Conservation (phyloP, 2,113 vertebrate species). For the Myrmecobius fasciatus region DNA sequence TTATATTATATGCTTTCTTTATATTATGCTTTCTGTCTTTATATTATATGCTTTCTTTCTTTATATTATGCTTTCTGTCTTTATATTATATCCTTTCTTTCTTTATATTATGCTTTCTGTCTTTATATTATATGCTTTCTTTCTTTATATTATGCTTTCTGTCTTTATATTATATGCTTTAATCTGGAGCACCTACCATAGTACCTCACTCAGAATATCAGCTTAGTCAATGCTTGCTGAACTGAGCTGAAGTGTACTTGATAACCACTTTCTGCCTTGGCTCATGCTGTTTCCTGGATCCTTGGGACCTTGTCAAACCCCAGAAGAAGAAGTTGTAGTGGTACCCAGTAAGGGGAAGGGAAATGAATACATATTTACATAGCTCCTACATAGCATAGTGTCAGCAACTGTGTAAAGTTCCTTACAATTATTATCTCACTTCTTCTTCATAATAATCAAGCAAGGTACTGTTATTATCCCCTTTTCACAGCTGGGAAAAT, state of each 20-base stretch:
- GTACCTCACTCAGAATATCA: background rate
- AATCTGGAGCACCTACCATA: background rate
- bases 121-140: too few relatives aligned
- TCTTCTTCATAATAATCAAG: background rate
- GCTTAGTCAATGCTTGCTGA: background rate
- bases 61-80: too few relatives aligned
- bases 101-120: background rate
- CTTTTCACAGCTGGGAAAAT: background rate
- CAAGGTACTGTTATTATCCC: background rate
- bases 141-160: too few relatives aligned
- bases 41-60: too few relatives aligned
- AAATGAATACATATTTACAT: background rate
- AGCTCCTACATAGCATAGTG: background rate
- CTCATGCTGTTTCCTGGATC: background rate
- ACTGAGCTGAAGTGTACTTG: constrained; percentile 3
- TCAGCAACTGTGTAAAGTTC: background rate
- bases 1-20: too few relatives aligned
- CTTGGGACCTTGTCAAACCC: background rate
- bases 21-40: background rate
- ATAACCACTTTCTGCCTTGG: background rate
- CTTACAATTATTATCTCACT: background rate
- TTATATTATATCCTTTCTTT: background rate
- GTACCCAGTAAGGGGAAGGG: background rate
- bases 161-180: too few relatives aligned
- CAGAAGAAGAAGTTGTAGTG: background rate